Evolutionary conservation across 2,888 invertebrate genomes (phyloP), one percentile per base, ranked within the genome.

Genomic region (Lordiphosa fenestrarum): DNA sequence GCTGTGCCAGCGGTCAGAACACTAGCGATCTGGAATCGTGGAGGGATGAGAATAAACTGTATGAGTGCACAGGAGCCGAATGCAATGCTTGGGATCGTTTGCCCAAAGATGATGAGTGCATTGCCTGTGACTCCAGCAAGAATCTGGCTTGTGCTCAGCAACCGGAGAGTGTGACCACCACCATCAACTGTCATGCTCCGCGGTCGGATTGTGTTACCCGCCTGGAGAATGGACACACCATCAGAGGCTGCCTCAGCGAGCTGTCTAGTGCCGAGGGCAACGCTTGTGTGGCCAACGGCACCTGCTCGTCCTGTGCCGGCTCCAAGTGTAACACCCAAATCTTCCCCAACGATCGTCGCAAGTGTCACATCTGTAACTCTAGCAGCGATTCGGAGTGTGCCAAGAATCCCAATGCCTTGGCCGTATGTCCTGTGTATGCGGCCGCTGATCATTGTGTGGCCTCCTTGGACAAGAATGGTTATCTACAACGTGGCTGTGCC

Each of bases 291-390:
- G 65, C 65, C 15, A 55, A 61, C 2, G 83, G 74, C 15, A 76
- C 66, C 6, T 88, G 88, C 33, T 53, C 66, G 6, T 48, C 62
- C 15, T 88, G 89, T 40, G 54, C 49, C 2, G 87, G 83, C 0
- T 49, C 61, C 9, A 84, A 75, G 13, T 88, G 88, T 57, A 88
- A 88, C 47, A 47, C 50, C 3, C 53, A 82, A 66, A 40, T 86
- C n/a, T 88, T 80, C 72, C 88, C 88, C 12, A 53, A 21, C 15
- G 55, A 77, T 53, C 85, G 89, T 21, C 84, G 71, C 12, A 53
- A 57, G n/a, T 89, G 88, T 41, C 74, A 84, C 54, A 84, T 87
- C 19, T 88, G 89, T 58, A 75, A 76, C 15, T 86, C 88, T 0
- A 42, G 42, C 0, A 57, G 64, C 5, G 57, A 85, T 12, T 1